Evolutionary conservation across 2,113 vertebrate species (phyloP).

Genomic region (Orycteropus afer): DNA sequence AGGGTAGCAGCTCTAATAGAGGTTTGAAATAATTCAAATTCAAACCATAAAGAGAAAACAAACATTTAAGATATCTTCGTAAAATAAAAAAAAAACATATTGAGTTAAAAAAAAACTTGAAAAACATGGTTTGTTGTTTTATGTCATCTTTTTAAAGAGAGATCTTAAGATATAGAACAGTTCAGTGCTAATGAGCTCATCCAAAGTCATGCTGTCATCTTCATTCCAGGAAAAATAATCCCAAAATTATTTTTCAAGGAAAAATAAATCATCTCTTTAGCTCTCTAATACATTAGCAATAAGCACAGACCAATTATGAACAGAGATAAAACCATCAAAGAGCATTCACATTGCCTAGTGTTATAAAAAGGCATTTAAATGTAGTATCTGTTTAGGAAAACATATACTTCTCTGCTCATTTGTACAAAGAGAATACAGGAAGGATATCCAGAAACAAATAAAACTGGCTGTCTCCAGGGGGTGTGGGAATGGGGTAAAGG

Average conservation of each 20-base stretch:
- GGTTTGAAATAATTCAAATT: conserved; percentile 24
- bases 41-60: background rate
- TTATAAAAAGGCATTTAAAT: background rate
- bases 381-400: background rate
- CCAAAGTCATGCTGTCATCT: conserved; percentile 3
- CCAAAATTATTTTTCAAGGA: conserved; percentile 6
- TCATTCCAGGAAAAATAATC: background rate
- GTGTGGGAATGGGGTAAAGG: background rate
- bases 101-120: background rate
- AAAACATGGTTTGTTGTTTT: conserved; percentile 12
- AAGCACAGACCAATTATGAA: background rate
- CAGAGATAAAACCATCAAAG: background rate
- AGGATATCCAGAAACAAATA: background rate
- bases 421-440: background rate
- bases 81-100: background rate
- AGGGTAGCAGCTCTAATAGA: background rate
- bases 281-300: background rate
- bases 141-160: background rate
- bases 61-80: background rate
- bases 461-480: background rate
- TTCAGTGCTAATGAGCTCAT: background rate
- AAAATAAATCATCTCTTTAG: conserved; percentile 7
- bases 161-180: background rate
- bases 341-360: background rate
- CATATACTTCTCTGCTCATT: background rate